Conservation (phyloP, 2,797 vertebrate species). For the Sebastes iracundus region DNA sequence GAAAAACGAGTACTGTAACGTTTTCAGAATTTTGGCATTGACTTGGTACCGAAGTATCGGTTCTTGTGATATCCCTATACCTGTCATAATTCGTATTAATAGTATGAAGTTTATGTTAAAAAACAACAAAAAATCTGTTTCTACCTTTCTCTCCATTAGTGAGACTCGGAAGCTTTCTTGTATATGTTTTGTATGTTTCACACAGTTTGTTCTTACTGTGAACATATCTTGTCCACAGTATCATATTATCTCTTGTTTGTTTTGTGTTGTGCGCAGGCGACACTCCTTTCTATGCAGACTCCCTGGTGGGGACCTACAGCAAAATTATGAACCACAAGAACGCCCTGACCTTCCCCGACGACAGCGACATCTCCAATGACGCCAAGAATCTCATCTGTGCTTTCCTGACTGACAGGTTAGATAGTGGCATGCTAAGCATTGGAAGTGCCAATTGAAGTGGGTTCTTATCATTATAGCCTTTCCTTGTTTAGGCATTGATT, state of each 20-base stretch:
- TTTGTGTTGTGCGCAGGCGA: conserved; percentile 84
- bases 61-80: neutral
- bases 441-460: neutral
- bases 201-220: neutral
- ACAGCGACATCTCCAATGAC: conserved; percentile 97
- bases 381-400: conserved; percentile 99
- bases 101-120: neutral
- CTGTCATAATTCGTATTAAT: too few relatives aligned
- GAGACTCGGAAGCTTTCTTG: neutral
- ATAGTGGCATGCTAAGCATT: neutral
- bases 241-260: conserved; percentile 1
- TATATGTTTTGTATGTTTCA: neutral
- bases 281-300: conserved; percentile 98
- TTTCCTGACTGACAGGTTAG: conserved; percentile 96
- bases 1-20: too few relatives aligned
- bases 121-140: neutral
- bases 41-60: too few relatives aligned
- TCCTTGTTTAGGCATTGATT: conserved; percentile 17
- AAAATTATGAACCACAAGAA: conserved; percentile 99
- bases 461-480: conserved; percentile 21
- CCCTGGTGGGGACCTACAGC: conserved; percentile 97
- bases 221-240: neutral
- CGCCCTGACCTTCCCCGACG: conserved; percentile 95
- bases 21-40: too few relatives aligned
- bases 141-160: neutral